Percentiles rank a stretch among this genome's conserved stretches.
Conservation (phyloP, 2,888 invertebrate genomes). For the Oithona nana region DNA sequence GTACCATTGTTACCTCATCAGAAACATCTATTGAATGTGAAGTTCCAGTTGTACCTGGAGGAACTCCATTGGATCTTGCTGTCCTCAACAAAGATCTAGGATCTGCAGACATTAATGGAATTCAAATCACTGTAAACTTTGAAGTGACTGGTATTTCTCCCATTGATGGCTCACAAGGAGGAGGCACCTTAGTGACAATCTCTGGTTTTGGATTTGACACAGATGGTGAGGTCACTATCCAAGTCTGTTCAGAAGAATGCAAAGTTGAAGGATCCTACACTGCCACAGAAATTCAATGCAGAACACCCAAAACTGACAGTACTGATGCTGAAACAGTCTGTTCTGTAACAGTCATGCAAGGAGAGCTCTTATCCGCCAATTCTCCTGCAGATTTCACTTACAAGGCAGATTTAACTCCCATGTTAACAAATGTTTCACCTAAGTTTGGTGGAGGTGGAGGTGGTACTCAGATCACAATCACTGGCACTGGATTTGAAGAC, state of each 20-base stretch:
- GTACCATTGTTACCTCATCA: background rate
- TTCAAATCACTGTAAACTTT: background rate
- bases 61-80: background rate
- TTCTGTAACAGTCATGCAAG: background rate
- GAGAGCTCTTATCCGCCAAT: background rate
- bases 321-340: background rate
- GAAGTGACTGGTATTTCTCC: background rate
- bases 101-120: background rate
- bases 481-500: constrained; percentile 18
- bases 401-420: constrained; percentile 10
- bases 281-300: background rate
- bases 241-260: background rate
- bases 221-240: background rate
- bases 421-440: constrained; percentile 14
- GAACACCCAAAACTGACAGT: background rate
- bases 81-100: background rate
- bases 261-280: background rate
- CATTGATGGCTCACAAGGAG: background rate
- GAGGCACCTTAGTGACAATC: background rate
- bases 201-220: background rate
- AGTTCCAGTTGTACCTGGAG: background rate
- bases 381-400: background rate
- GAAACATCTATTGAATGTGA: background rate
- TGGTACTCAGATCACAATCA: constrained; percentile 19
- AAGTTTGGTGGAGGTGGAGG: constrained; percentile 19